Percentiles rank a stretch among this genome's conserved stretches.
phyloP scores from a whole-genome alignment of 1,140 invertebrate genomes.

The Adoxophyes honmai region DNA sequence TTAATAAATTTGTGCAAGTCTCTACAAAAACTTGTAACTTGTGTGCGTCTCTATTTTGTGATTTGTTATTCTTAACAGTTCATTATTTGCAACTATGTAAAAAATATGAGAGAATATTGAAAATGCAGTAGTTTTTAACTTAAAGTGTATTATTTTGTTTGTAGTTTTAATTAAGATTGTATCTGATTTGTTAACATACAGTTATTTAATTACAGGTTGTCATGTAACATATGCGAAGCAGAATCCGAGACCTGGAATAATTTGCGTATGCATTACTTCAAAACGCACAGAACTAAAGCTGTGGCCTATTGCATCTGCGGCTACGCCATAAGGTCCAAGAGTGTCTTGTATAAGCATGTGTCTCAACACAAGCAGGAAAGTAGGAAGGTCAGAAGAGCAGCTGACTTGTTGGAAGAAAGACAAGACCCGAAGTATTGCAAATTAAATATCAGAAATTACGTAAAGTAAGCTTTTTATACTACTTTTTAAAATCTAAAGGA shows the following conservation, averaged over 20 bases:
- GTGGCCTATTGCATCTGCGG: constrained; percentile 55
- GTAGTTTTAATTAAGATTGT: constrained; percentile 6
- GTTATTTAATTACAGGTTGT: constrained; percentile 36
- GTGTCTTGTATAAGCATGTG: constrained; percentile 63
- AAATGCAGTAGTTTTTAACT: too few relatives aligned
- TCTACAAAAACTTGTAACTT: too few relatives aligned
- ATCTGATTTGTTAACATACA: constrained; percentile 4
- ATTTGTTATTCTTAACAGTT: too few relatives aligned
- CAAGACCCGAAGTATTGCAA: constrained; percentile 36
- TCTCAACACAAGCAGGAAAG: constrained; percentile 55
- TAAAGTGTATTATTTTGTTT: too few relatives aligned
- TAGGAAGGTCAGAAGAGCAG: constrained; percentile 37
- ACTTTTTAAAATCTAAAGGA: constrained; percentile 9
- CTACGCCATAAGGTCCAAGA: constrained; percentile 54
- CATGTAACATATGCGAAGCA: constrained; percentile 49
- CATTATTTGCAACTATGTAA: too few relatives aligned
- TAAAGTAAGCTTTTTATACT: constrained; percentile 42
- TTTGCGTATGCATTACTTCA: constrained; percentile 44
- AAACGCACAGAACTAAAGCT: constrained; percentile 48
- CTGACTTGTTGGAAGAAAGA: constrained; percentile 34
- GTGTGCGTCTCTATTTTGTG: too few relatives aligned
- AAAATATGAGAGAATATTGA: too few relatives aligned
- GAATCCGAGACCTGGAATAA: constrained; percentile 49
- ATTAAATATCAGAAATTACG: constrained; percentile 56
- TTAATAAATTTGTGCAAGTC: too few relatives aligned